These are phyloP conservation scores for Cremastinae sp. DNA, from an alignment of 2,888 invertebrate genomes.

Conservation along the genomic window DNA sequence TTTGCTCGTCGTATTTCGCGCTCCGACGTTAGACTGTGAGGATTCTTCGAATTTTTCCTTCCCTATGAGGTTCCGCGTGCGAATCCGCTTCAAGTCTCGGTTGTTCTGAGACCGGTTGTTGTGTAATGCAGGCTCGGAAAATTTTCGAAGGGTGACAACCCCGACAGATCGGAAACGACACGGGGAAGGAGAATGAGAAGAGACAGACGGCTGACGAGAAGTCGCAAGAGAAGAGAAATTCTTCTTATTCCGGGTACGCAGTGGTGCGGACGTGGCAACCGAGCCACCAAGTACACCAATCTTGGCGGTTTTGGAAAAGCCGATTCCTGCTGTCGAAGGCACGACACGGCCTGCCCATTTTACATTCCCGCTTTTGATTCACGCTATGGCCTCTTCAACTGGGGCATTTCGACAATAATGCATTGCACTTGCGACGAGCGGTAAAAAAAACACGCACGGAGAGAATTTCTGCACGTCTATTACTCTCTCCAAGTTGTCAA, in stretches of 20 bases:
- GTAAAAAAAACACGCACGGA: constrained; percentile 79
- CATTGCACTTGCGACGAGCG: constrained; percentile 96
- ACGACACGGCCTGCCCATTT: constrained; percentile 92
- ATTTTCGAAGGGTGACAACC: constrained; percentile 41
- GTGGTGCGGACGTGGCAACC: constrained; percentile 95
- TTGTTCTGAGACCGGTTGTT: constrained; percentile 11
- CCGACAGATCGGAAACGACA: constrained; percentile 54
- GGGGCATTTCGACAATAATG: constrained; percentile 93
- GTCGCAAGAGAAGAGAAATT: constrained; percentile 83
- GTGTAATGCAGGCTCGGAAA: constrained; percentile 57
- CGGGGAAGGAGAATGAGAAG: constrained; percentile 70
- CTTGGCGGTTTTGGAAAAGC: constrained; percentile 91
- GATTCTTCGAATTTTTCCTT: constrained; percentile 15
- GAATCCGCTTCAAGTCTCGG: too few relatives aligned
- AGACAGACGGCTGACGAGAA: constrained; percentile 78
- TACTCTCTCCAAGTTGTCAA: background rate
- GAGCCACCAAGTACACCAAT: constrained; percentile 89
- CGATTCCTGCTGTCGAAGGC: constrained; percentile 91
- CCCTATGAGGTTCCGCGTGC: background rate
- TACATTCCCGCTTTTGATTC: constrained; percentile 92
- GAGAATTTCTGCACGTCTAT: constrained; percentile 28
- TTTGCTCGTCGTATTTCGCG: background rate
- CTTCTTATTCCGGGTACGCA: constrained; percentile 94
- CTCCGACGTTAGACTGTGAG: constrained; percentile 23
- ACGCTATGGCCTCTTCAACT: constrained; percentile 93